phyloP scores from a whole-genome alignment of 2,797 vertebrate genomes.

The Micromesistius poutassou region DNA sequence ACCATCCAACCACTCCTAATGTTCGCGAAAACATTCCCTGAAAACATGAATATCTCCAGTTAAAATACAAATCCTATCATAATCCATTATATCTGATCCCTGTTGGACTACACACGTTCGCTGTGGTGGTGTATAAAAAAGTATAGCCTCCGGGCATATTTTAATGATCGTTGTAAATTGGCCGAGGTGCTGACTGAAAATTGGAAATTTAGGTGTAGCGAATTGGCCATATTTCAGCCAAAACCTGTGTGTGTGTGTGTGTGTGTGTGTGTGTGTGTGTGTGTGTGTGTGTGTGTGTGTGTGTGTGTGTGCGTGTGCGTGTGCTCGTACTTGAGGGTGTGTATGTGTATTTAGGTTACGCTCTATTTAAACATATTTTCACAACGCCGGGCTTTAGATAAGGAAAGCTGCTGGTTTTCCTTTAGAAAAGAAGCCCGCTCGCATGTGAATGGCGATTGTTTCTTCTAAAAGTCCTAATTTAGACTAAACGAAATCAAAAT shows the following conservation, averaged over 20 bases:
- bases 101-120: neutral
- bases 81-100: neutral
- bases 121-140: neutral
- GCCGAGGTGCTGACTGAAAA: neutral
- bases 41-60: neutral
- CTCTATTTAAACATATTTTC: neutral
- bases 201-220: neutral
- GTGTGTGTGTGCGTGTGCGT: neutral
- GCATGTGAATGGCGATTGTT: neutral
- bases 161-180: neutral
- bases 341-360: neutral
- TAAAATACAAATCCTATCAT: neutral
- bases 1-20: slow-evolving; percentile 17
- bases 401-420: neutral
- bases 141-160: neutral
- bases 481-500: neutral
- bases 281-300: slow-evolving; percentile 9
- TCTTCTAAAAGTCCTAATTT: neutral
- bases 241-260: neutral
- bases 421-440: neutral
- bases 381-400: neutral
- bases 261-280: slow-evolving; percentile 9
- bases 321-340: neutral
- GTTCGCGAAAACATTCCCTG: neutral
- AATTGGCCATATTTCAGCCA: neutral